These are phyloP conservation scores for Platalea minor DNA, from an alignment of 2,797 vertebrate genomes.

Conservation along the genomic window DNA sequence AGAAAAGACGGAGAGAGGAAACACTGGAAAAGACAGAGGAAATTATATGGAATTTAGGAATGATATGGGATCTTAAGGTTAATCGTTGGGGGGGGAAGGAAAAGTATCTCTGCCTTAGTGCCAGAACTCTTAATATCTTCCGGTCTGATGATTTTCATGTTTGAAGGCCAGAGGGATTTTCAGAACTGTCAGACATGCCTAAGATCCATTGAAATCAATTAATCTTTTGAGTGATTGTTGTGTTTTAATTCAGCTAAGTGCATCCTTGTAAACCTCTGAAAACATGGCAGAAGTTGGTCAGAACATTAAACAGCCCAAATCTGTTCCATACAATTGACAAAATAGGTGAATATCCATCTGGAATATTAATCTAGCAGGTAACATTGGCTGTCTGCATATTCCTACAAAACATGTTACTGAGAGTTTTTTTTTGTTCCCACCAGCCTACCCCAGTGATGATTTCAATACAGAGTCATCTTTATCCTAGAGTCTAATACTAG, in stretches of 20 bases:
- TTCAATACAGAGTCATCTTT: background rate
- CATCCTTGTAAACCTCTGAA: background rate
- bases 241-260: background rate
- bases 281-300: background rate
- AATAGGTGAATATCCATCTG: background rate
- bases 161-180: background rate
- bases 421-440: background rate
- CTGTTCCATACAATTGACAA: background rate
- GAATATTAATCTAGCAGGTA: background rate
- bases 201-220: background rate
- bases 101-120: background rate
- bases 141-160: background rate
- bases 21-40: background rate
- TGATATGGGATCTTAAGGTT: background rate
- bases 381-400: background rate
- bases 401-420: background rate
- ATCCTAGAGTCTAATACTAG: background rate
- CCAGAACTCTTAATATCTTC: background rate
- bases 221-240: background rate
- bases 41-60: background rate
- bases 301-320: background rate
- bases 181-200: background rate
- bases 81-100: fast-evolving
- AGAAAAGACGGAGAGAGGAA: background rate
- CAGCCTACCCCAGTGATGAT: background rate